Evolutionary conservation across 2,113 vertebrate species (phyloP).

Genomic region (Eonycteris spelaea): DNA sequence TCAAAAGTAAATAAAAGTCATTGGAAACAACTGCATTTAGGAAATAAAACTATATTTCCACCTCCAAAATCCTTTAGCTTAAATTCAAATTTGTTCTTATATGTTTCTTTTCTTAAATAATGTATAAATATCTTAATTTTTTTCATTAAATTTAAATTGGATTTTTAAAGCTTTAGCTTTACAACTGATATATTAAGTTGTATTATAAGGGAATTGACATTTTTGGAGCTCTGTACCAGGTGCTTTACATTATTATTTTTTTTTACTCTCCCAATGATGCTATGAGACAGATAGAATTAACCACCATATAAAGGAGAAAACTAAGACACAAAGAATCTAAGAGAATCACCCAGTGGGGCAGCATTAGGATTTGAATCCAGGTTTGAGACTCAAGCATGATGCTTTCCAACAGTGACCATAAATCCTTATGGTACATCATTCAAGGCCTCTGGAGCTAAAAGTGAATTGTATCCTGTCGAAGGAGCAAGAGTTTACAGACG

Average conservation of each 20-base stretch:
- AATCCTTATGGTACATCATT: not conserved
- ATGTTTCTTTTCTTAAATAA: not conserved
- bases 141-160: not conserved
- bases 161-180: not conserved
- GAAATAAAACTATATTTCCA: conserved; percentile 45
- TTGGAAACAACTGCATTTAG: conserved; percentile 42
- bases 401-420: not conserved
- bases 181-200: not conserved
- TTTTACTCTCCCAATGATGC: not conserved
- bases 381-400: not conserved
- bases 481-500: not conserved
- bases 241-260: not conserved
- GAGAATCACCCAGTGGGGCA: not conserved
- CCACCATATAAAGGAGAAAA: not conserved
- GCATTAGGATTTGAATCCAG: not conserved
- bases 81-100: conserved; percentile 30
- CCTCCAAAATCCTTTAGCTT: conserved; percentile 20
- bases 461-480: not conserved
- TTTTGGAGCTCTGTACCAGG: not conserved
- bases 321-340: not conserved
- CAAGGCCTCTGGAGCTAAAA: not conserved
- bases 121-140: not conserved
- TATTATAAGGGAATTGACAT: not conserved
- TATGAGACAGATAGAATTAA: not conserved
- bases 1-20: conserved; percentile 34